phyloP scores from a whole-genome alignment of 2,888 invertebrate genomes.

The Pseudococcus longispinus region DNA sequence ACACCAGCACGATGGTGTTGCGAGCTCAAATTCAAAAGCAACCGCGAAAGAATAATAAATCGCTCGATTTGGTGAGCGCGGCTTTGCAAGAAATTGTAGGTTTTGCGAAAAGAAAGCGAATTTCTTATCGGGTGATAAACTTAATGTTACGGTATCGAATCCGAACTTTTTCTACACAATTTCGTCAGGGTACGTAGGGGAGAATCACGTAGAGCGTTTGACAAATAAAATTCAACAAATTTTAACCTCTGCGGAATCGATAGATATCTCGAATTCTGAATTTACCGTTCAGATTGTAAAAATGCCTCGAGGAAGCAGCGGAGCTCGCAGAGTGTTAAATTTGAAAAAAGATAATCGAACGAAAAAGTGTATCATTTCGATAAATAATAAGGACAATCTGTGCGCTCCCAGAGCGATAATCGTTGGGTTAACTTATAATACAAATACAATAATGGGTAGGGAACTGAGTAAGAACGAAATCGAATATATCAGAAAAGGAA shows the following conservation, averaged over 20 bases:
- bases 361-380: constrained; percentile 36
- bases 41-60: too few relatives aligned
- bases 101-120: neutral
- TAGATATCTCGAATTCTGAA: neutral
- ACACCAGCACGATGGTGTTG: too few relatives aligned
- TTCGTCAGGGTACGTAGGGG: neutral
- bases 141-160: neutral
- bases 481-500: constrained; percentile 21
- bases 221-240: neutral
- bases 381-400: constrained; percentile 49
- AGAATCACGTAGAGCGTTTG: neutral
- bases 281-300: neutral
- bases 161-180: neutral
- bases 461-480: neutral
- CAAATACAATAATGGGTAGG: neutral
- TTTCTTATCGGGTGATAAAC: neutral
- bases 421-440: constrained; percentile 21
- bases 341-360: constrained; percentile 41
- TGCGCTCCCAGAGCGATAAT: constrained; percentile 40
- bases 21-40: neutral
- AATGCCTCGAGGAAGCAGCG: neutral
- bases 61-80: too few relatives aligned
- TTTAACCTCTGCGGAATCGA: neutral
- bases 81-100: neutral
- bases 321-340: constrained; percentile 11